These are phyloP conservation scores for Drosophila erecta DNA, from an alignment of 1,140 invertebrate genomes.

Conservation along the genomic window DNA sequence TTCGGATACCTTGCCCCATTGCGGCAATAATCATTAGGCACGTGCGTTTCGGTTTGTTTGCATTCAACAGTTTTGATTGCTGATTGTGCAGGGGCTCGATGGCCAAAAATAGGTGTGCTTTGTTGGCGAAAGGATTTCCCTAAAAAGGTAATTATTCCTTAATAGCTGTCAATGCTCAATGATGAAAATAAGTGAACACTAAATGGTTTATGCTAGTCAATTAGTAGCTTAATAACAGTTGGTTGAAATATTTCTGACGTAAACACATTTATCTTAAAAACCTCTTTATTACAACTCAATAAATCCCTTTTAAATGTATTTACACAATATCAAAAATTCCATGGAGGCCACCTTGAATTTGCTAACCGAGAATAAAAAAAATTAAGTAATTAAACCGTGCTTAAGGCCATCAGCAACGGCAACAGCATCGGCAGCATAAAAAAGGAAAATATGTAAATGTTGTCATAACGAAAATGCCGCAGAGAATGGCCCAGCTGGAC, in stretches of 20 bases:
- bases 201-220: no score
- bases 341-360: conserved; percentile 18
- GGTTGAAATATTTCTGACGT: no score
- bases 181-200: no score
- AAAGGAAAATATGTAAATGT: conserved; percentile 49
- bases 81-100: conserved; percentile 39
- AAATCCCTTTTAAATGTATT: conserved; percentile 12
- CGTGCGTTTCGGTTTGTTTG: conserved; percentile 69
- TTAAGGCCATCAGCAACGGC: conserved; percentile 19
- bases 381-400: conserved; percentile 49
- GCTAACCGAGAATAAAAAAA: conserved; percentile 20
- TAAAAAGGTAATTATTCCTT: not conserved
- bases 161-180: not conserved
- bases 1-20: conserved; percentile 43
- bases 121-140: not conserved
- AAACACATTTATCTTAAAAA: not conserved
- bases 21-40: conserved; percentile 69
- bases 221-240: no score
- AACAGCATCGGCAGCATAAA: conserved; percentile 17
- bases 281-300: conserved; percentile 3
- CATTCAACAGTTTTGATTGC: conserved; percentile 71
- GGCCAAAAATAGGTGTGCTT: conserved; percentile 1
- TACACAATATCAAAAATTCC: conserved; percentile 20
- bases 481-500: conserved; percentile 50
- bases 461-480: conserved; percentile 53